These are phyloP conservation scores for Siphonodentalium dalli DNA, from an alignment of 2,888 invertebrate species.

Conservation along the genomic window DNA sequence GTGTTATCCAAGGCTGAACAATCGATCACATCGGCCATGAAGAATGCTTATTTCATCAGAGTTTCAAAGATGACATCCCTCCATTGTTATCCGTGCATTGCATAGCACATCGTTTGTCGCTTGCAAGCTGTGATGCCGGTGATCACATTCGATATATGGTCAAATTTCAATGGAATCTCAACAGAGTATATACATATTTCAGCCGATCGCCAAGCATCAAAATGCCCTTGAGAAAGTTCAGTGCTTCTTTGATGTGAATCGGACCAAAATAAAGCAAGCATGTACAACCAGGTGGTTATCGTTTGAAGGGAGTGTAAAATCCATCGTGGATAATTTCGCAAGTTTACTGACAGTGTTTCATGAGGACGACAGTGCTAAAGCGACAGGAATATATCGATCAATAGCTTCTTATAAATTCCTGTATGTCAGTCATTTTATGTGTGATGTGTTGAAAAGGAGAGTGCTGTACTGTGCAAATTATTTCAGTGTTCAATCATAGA, in stretches of 20 bases:
- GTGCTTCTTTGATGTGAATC: background rate
- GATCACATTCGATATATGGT: constrained; percentile 26
- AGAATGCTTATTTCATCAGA: too few species aligned
- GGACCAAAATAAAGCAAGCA: constrained; percentile 10
- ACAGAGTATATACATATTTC: constrained; percentile 27
- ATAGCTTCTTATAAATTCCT: too few species aligned
- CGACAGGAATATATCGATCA: too few species aligned
- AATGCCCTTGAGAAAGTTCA: constrained; percentile 8
- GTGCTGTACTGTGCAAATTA: too few species aligned
- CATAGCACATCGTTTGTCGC: constrained; percentile 27
- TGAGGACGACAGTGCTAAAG: constrained; percentile 17
- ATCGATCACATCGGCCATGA: too few species aligned
- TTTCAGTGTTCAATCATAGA: too few species aligned
- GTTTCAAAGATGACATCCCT: constrained; percentile 15
- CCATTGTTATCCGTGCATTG: constrained; percentile 28
- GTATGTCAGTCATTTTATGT: too few species aligned
- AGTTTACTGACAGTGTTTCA: constrained; percentile 6
- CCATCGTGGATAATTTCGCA: constrained; percentile 13
- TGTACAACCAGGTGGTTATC: constrained; percentile 19
- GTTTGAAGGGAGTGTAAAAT: constrained; percentile 21
- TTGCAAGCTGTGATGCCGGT: constrained; percentile 23
- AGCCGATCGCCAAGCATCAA: constrained; percentile 21
- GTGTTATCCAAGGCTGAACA: too few species aligned
- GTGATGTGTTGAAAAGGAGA: too few species aligned
- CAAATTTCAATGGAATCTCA: constrained; percentile 28